A percentile compares a stretch with the other conserved stretches of the same genome.
phyloP scores from a whole-genome alignment of 1,140 invertebrate genomes.

The Ceratina australensis region DNA sequence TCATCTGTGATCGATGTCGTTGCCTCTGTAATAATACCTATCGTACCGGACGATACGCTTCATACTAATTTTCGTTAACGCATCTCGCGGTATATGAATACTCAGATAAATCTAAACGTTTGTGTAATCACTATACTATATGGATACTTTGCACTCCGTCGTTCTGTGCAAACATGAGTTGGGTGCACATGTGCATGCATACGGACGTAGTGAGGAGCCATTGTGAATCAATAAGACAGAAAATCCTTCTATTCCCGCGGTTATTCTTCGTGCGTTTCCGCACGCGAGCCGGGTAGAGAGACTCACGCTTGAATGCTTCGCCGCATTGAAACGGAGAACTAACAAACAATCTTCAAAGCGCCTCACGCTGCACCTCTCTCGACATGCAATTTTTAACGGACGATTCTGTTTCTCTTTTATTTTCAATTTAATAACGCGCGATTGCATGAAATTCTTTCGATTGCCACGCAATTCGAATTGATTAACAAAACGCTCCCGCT shows the following conservation, averaged over 20 bases:
- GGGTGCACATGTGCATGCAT: slow-evolving; percentile 76
- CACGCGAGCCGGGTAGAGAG: not conserved
- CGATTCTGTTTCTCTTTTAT: not conserved
- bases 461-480: slow-evolving; percentile 57
- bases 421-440: not conserved
- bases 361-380: slow-evolving; percentile 15
- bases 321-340: slow-evolving; percentile 8
- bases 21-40: no score
- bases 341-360: slow-evolving; percentile 22
- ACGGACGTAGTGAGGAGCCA: slow-evolving; percentile 66
- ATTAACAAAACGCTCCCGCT: slow-evolving; percentile 73
- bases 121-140: not conserved
- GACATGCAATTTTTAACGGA: slow-evolving; percentile 10
- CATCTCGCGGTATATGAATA: not conserved
- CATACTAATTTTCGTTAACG: slow-evolving; percentile 6
- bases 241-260: slow-evolving; percentile 23
- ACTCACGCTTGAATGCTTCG: slow-evolving; percentile 24
- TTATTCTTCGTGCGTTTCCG: not conserved
- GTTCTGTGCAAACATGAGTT: slow-evolving; percentile 66
- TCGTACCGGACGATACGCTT: not conserved
- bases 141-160: not conserved
- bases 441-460: slow-evolving; percentile 23
- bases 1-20: not conserved
- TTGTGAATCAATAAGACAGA: slow-evolving; percentile 72
- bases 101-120: not conserved